phyloP scores from a whole-genome alignment of 2,113 vertebrate genomes.

The Malurus cyaneus region DNA sequence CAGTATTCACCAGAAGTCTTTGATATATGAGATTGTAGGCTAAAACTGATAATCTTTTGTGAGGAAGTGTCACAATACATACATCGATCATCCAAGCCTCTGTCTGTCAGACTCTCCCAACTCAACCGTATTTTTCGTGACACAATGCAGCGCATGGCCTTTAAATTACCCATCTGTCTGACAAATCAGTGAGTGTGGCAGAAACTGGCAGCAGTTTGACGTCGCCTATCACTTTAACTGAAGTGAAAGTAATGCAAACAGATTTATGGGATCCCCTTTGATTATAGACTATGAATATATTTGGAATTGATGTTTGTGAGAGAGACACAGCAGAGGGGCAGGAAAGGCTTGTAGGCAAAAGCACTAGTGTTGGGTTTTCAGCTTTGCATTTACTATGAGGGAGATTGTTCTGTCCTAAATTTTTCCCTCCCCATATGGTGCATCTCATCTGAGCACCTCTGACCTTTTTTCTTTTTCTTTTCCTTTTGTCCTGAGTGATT shows the following conservation, averaged over 20 bases:
- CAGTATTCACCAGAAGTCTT: slow-evolving; percentile 9
- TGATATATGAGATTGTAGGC: slow-evolving; percentile 33
- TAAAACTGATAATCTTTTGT: slow-evolving; percentile 32
- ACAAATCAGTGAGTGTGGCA: slow-evolving; percentile 71
- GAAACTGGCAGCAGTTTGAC: slow-evolving; percentile 69
- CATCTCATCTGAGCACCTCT: not conserved
- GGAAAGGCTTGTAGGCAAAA: slow-evolving; percentile 15
- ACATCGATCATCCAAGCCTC: slow-evolving; percentile 45
- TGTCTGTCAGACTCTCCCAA: slow-evolving; percentile 39
- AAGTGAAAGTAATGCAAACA: slow-evolving; percentile 74
- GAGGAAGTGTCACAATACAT: slow-evolving; percentile 60
- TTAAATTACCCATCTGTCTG: slow-evolving; percentile 81
- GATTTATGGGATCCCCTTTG: slow-evolving; percentile 71
- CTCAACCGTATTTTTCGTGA: slow-evolving; percentile 70
- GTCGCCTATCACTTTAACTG: slow-evolving; percentile 67
- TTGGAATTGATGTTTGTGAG: slow-evolving; percentile 47
- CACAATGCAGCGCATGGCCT: slow-evolving; percentile 78
- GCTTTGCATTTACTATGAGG: not conserved
- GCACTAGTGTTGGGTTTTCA: not conserved
- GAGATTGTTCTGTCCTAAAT: not conserved
- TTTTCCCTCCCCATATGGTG: not conserved
- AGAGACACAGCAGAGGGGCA: not conserved
- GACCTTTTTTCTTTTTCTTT: not conserved
- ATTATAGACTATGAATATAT: slow-evolving; percentile 62
- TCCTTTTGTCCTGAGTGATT: not conserved